Percentiles rank a stretch among this genome's conserved stretches.
Evolutionary conservation across 2,797 vertebrate genomes (phyloP).

Genomic region (Gastrophryne carolinensis): DNA sequence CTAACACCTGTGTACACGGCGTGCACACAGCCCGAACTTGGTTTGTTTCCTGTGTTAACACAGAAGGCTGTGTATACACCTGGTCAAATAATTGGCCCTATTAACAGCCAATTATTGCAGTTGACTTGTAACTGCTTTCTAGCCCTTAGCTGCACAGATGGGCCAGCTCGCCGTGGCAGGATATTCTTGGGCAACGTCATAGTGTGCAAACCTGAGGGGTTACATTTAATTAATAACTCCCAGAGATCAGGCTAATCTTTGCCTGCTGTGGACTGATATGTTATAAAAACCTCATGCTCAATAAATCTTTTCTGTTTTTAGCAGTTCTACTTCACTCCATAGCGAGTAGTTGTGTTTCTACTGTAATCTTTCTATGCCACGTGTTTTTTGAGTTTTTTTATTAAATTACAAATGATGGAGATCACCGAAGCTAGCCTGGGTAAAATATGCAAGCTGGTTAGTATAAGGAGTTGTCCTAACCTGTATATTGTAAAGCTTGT

Average conservation of each 20-base stretch:
- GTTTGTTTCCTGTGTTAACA: constrained; percentile 16
- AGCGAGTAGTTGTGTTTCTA: too few species aligned
- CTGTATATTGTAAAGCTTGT: too few species aligned
- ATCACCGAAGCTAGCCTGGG: too few species aligned
- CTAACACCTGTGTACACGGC: constrained; percentile 30
- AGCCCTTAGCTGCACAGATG: constrained; percentile 24
- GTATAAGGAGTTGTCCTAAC: too few species aligned
- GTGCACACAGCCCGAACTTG: neutral
- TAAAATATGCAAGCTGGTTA: too few species aligned
- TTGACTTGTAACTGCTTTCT: constrained; percentile 33
- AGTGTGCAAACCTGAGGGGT: neutral
- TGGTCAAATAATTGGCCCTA: constrained; percentile 44
- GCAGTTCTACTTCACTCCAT: too few species aligned
- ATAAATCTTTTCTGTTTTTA: too few species aligned
- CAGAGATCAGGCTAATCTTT: constrained; percentile 4
- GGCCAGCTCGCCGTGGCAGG: neutral
- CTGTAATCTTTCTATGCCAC: too few species aligned
- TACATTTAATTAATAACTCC: neutral
- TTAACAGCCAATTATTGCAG: constrained; percentile 35
- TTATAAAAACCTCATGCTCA: neutral
- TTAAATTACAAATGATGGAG: too few species aligned
- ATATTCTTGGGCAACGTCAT: constrained; percentile 9
- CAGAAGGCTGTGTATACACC: constrained; percentile 36
- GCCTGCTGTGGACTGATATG: neutral
- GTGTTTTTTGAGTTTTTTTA: too few species aligned